Conservation (phyloP, 2,888 invertebrate species). For the Cephus nigrinus region DNA sequence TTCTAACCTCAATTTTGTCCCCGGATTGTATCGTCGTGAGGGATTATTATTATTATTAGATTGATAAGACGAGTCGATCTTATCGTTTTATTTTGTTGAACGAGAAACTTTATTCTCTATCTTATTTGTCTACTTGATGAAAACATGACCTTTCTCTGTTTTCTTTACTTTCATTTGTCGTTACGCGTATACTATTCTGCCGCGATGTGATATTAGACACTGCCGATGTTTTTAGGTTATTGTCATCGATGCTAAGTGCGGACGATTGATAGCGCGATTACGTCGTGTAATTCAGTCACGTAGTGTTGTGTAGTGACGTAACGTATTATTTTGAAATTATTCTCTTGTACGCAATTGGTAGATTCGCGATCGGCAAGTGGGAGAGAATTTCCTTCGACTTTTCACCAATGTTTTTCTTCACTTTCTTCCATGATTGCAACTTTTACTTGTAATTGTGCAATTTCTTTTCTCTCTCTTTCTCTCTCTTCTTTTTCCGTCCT, state of each 20-base stretch:
- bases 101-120: neutral
- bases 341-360: too few species aligned
- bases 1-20: neutral
- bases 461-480: neutral
- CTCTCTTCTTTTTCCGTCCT: neutral
- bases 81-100: neutral
- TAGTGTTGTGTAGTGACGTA: too few species aligned
- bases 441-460: neutral
- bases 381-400: neutral
- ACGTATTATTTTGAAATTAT: too few species aligned
- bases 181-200: neutral
- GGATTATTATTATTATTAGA: neutral
- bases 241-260: neutral
- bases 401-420: neutral
- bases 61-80: neutral
- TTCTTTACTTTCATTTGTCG: neutral
- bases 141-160: neutral
- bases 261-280: neutral
- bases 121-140: neutral
- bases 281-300: too few species aligned
- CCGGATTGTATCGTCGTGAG: neutral
- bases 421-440: neutral
- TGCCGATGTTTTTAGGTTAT: constrained; percentile 14
- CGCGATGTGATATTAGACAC: constrained; percentile 24
- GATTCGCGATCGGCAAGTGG: neutral